Base-by-base conservation (phyloP, 30 jellyfish, hydroid and myxozoan species). In the Hydractinia echinata region DNA sequence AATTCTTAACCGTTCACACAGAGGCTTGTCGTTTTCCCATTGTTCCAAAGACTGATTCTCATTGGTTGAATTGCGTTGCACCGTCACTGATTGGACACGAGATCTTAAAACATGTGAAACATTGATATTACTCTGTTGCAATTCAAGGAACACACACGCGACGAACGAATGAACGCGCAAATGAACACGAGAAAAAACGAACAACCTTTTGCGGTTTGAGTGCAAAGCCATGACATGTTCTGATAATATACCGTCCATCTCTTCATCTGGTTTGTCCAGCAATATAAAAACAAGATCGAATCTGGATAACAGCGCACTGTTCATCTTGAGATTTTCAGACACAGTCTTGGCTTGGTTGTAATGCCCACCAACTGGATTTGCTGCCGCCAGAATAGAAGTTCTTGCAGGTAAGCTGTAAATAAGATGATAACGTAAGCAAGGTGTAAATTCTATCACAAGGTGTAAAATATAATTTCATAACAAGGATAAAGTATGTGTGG, bases 351-450 rank as follows among this genome's bases (percentile, higher is more conserved):
- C 94, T 77, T 89, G 81, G 91, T 94, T 81, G 78, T 94, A 94
- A 64, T 94, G 99, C 15, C 99, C 99, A 60, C 96, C 99, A 55
- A 88, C 91, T 4, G 99, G 99, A 81, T 94, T 94, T 8, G 99
- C 99, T 18, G 99, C 99, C 61, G 99, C 99, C 54, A 94, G 82
- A 1, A 94, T 94, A 0, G 99, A 94, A 5, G 99, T 94, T 55
- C 99, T 73, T 7, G 99, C 99, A 5, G 99, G 99, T 62, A 94
- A 84, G 51, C 99, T 94, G 66, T 18, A 80, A 72, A 30, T 60
- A 71, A 66, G 52, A 70, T 30, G 44, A 30, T 0, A 30, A 30
- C 44, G 44, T 30, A 30, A 30, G 44, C 44, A 30, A 30, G 44
- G 44, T 30, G 44, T 30, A 30, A 30, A 30, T 30, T 30, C 44